Percentiles rank a stretch among this genome's conserved stretches.
Conservation (phyloP, 2,113 vertebrate species). For the Lepus timidus region DNA sequence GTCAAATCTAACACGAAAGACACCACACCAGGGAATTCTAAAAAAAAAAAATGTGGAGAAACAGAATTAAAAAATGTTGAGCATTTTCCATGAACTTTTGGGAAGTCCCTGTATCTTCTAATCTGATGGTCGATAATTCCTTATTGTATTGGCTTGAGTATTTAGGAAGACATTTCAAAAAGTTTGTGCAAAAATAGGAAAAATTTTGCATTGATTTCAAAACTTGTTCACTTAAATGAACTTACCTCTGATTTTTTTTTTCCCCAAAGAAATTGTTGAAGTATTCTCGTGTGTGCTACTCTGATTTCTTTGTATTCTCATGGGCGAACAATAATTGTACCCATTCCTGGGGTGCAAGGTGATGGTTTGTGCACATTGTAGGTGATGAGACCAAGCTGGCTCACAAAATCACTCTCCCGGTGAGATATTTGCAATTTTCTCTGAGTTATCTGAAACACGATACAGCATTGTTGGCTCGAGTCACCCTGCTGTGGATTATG, state of each 20-base stretch:
- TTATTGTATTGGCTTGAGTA: not conserved
- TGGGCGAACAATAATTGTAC: not conserved
- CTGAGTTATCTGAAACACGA: not conserved
- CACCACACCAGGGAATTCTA: too few relatives aligned
- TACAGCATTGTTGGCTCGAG: not conserved
- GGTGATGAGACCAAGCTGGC: not conserved
- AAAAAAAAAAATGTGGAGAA: too few relatives aligned
- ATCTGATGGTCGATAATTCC: conserved; percentile 8
- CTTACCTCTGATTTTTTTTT: too few relatives aligned
- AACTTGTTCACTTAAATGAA: too few relatives aligned
- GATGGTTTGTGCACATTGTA: not conserved
- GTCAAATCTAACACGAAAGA: not conserved
- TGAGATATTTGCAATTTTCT: not conserved
- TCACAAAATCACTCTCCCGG: not conserved
- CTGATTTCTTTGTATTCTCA: not conserved
- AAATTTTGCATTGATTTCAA: too few relatives aligned
- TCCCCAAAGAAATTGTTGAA: too few relatives aligned
- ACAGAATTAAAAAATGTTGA: too few relatives aligned
- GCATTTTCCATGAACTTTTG: too few relatives aligned
- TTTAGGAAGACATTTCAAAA: too few relatives aligned
- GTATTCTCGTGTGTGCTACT: not conserved
- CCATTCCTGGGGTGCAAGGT: not conserved
- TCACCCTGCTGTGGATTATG: not conserved
- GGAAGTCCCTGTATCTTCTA: not conserved
- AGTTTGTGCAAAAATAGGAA: too few relatives aligned